Evolutionary conservation across 2,888 invertebrate genomes (phyloP).

Genomic region (Rhagonycha fulva): DNA sequence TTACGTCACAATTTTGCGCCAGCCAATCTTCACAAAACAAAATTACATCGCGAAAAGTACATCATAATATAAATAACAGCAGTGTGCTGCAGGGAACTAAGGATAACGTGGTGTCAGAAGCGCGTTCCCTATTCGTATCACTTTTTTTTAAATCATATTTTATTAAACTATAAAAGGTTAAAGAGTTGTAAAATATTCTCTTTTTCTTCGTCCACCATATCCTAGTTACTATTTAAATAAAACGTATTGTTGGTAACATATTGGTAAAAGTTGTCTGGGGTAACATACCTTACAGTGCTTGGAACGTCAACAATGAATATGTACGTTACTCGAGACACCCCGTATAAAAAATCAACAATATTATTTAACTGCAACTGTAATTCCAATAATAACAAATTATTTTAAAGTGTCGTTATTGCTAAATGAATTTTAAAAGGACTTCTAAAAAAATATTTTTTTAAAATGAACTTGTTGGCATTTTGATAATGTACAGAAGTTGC

Average conservation of each 20-base stretch:
- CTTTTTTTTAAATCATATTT: not conserved
- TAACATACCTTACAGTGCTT: not conserved
- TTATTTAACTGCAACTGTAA: not conserved
- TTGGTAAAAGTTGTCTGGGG: not conserved
- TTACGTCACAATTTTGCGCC: not conserved
- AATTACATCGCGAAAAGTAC: not conserved
- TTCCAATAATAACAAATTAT: not conserved
- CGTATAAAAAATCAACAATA: not conserved
- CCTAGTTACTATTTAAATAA: not conserved
- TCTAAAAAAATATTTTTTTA: not conserved
- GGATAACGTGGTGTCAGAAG: not conserved
- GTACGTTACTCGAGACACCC: not conserved
- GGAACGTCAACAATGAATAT: not conserved
- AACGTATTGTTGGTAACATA: not conserved
- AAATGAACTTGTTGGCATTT: not conserved
- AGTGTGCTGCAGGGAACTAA: not conserved
- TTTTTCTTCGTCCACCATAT: not conserved
- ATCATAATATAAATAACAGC: not conserved
- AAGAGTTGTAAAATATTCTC: not conserved
- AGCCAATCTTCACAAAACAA: no score
- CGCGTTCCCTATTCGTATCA: not conserved
- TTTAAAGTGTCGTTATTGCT: not conserved
- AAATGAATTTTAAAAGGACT: not conserved
- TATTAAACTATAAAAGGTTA: no score
- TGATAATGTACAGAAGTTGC: conserved; percentile 13